A percentile compares a stretch with the other conserved stretches of the same genome.
Conservation (phyloP, 92 coral and sea anemone species). For the Paramuricea clavata region DNA sequence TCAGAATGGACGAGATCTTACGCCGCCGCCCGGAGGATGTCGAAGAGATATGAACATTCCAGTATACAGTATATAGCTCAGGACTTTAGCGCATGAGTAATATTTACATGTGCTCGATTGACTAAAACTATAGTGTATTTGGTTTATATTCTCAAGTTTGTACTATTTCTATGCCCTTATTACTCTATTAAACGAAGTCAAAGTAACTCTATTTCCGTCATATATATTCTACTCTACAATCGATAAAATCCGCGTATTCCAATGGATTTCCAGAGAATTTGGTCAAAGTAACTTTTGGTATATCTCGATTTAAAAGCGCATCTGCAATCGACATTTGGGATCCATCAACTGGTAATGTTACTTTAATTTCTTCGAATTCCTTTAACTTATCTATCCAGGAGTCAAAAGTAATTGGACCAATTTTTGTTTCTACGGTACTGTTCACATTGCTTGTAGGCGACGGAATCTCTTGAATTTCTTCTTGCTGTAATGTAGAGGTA, state of each 20-base stretch:
- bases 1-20: no score
- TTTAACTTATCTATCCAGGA: constrained; percentile 32
- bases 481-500: constrained; percentile 16
- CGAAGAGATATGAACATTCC: no score
- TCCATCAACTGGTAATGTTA: background rate
- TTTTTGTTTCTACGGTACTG: background rate
- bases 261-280: constrained; percentile 46
- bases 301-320: constrained; percentile 33
- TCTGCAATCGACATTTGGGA: constrained; percentile 30
- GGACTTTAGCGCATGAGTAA: no score
- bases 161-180: no score
- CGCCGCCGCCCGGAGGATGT: no score
- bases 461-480: constrained; percentile 1
- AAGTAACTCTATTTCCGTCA: no score
- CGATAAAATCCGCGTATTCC: constrained; percentile 35
- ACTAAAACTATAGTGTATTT: no score
- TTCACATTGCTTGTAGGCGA: background rate
- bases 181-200: no score
- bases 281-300: constrained; percentile 10
- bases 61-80: no score
- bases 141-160: no score
- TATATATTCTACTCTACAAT: no score
- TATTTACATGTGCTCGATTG: no score
- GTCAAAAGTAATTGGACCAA: constrained; percentile 9
- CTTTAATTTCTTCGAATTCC: constrained; percentile 55